Percentiles rank a stretch among this genome's conserved stretches.
Evolutionary conservation across 2,113 vertebrate species (phyloP).

Genomic region (Halichoerus grypus): DNA sequence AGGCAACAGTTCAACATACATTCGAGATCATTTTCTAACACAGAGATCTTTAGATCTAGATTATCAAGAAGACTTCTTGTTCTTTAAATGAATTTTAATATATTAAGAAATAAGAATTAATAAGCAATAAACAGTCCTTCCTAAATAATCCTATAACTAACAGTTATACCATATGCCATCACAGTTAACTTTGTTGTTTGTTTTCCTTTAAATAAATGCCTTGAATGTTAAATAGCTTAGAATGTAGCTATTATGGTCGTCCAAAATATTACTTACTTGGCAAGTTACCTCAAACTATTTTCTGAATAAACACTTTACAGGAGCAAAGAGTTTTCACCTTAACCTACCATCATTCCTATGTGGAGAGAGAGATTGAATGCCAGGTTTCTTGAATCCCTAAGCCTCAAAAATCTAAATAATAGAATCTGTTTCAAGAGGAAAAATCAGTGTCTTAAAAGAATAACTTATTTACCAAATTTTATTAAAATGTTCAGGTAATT

Average conservation of each 20-base stretch:
- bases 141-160: background rate
- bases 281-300: background rate
- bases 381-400: background rate
- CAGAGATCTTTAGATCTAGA: background rate
- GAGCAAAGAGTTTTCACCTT: background rate
- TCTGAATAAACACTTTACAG: background rate
- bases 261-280: background rate
- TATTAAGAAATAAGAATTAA: background rate
- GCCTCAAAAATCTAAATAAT: background rate
- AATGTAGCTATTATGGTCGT: background rate
- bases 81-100: background rate
- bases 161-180: background rate
- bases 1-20: background rate
- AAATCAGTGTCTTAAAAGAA: background rate
- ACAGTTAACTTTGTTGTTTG: background rate
- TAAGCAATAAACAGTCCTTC: background rate
- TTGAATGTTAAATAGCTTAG: background rate
- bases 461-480: background rate
- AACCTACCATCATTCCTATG: background rate
- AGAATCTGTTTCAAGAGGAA: background rate
- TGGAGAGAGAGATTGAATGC: background rate
- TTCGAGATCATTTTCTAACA: slow-evolving; percentile 26
- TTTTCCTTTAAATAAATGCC: background rate
- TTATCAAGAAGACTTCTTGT: background rate
- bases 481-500: slow-evolving; percentile 35